A percentile compares a stretch with the other conserved stretches of the same genome.
phyloP scores from a whole-genome alignment of 2,113 vertebrate species.

The Percina caprodes region DNA sequence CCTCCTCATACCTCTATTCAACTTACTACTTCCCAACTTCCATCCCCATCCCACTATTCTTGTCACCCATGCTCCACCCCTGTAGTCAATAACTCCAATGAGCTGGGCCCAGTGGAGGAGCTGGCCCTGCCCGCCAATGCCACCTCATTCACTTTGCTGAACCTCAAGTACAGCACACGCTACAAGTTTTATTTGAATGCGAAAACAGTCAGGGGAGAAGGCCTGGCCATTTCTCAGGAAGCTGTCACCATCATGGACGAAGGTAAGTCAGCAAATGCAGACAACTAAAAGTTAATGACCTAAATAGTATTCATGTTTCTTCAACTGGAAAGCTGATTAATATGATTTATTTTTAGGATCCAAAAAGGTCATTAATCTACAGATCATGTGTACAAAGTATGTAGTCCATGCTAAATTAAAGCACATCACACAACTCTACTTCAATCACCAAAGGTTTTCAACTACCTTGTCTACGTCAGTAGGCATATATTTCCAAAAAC shows the following conservation, averaged over 20 bases:
- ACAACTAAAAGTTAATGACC: neutral
- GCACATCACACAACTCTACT: neutral
- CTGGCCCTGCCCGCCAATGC: constrained; percentile 92
- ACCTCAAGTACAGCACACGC: constrained; percentile 95
- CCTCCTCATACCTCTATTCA: constrained; percentile 40
- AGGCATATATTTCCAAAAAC: neutral
- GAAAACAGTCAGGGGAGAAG: constrained; percentile 89
- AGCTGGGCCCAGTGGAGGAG: constrained; percentile 91
- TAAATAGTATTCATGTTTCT: neutral
- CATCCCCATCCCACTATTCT: constrained; percentile 42
- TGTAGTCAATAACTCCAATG: constrained; percentile 95
- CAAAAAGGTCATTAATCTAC: neutral
- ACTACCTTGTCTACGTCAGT: neutral
- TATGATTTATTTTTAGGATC: neutral
- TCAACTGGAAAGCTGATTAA: neutral
- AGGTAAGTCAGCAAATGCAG: constrained; percentile 87
- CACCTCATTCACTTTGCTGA: constrained; percentile 90
- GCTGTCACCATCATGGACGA: constrained; percentile 91
- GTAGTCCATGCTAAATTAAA: neutral
- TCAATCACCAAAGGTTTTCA: neutral
- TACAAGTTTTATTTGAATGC: constrained; percentile 98
- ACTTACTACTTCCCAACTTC: constrained; percentile 55
- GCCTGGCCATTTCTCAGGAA: constrained; percentile 90
- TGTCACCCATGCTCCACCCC: constrained; percentile 58
- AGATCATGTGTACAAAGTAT: neutral